Conservation (phyloP, 2,113 vertebrate genomes). For the Puntigrus tetrazona region DNA sequence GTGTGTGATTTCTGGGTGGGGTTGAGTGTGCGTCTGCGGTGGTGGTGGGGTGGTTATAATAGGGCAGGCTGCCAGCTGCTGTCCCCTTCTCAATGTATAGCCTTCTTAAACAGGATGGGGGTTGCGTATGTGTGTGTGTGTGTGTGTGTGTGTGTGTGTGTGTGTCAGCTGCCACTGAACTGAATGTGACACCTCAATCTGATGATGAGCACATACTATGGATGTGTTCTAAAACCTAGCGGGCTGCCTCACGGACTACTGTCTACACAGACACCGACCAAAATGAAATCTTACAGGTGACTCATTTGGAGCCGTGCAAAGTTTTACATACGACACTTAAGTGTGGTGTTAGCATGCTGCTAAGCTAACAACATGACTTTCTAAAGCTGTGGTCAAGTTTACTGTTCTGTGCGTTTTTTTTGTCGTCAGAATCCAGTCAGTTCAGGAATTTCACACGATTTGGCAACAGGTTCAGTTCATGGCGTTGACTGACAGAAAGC, state of each 20-base stretch:
- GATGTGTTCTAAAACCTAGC: neutral
- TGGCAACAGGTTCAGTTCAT: neutral
- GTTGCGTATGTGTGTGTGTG: constrained; percentile 23
- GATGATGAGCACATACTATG: constrained; percentile 37
- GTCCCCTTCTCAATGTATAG: constrained; percentile 66
- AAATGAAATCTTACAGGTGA: neutral
- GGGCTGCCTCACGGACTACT: neutral
- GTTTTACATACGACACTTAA: neutral
- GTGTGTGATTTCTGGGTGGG: constrained; percentile 77
- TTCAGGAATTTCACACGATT: neutral
- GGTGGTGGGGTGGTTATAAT: constrained; percentile 70
- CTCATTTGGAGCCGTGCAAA: neutral
- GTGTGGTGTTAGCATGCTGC: neutral
- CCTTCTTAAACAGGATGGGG: constrained; percentile 59
- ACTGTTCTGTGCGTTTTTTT: neutral
- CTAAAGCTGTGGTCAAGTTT: neutral
- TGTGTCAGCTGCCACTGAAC: constrained; percentile 64
- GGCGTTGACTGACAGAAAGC: too few species aligned
- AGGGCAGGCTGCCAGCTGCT: constrained; percentile 85
- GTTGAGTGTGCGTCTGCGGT: constrained; percentile 49
- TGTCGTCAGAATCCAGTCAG: rapidly evolving
- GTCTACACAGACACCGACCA: neutral
- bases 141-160: constrained; percentile 31
- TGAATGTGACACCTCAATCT: constrained; percentile 60
- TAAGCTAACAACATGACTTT: neutral